phyloP scores from a whole-genome alignment of 2,888 invertebrate species.

The Salpingus planirostris region DNA sequence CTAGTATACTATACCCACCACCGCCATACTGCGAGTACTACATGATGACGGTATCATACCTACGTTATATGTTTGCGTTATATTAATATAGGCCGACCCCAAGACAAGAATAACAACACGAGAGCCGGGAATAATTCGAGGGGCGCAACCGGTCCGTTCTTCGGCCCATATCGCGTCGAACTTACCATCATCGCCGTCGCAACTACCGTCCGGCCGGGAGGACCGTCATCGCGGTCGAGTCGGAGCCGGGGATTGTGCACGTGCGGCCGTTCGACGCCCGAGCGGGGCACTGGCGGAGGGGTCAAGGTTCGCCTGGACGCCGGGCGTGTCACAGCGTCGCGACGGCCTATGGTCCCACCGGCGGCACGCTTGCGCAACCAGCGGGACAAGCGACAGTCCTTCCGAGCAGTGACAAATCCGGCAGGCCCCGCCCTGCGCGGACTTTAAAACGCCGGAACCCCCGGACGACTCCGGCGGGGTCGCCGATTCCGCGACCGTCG shows the following conservation, averaged over 20 bases:
- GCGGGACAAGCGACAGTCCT: conserved; percentile 41
- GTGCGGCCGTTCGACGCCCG: conserved; percentile 29
- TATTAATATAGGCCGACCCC: no score
- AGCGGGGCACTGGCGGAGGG: conserved; percentile 37
- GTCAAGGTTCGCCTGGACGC: conserved; percentile 41
- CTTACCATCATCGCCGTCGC: no score
- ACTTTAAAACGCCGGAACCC: conserved; percentile 8
- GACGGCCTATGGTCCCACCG: conserved; percentile 40
- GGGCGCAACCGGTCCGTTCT: no score
- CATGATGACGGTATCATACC: no score
- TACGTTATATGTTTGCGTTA: no score
- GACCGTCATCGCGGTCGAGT: no score
- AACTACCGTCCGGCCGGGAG: no score
- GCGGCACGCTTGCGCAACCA: conserved; percentile 37
- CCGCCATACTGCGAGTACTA: no score
- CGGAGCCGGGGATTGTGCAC: conserved; percentile 8
- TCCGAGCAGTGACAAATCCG: conserved; percentile 40
- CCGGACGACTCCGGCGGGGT: neutral
- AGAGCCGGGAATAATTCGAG: no score
- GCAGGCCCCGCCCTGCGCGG: conserved; percentile 33
- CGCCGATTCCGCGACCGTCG: conserved; percentile 2
- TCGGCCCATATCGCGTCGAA: no score
- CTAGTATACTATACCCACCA: no score
- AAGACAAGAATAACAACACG: no score
- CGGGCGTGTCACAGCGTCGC: conserved; percentile 43